Conservation (phyloP, 2,888 invertebrate genomes). For the Diadegma fenestrale region DNA sequence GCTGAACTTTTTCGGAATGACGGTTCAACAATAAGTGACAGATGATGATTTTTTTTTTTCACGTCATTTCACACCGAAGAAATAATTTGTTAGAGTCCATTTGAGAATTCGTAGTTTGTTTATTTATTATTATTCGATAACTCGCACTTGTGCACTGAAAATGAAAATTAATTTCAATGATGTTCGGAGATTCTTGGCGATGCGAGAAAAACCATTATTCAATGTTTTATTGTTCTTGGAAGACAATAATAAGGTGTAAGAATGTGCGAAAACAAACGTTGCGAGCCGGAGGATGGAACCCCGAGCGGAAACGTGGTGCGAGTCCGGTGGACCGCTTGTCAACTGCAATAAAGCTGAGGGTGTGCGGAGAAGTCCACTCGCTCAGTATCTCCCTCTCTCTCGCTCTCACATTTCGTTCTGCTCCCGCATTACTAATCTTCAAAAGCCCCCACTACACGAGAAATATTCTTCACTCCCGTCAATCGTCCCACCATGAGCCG, state of each 20-base stretch:
- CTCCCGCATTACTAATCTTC: slow-evolving; percentile 62
- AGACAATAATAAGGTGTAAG: not conserved
- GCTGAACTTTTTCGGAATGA: slow-evolving; percentile 3
- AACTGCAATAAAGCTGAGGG: slow-evolving; percentile 73
- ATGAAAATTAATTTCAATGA: not conserved
- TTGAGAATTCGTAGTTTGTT: not conserved
- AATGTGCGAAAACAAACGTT: slow-evolving; percentile 19
- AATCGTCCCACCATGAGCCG: slow-evolving; percentile 52
- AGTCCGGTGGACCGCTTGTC: slow-evolving; percentile 71
- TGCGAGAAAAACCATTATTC: not conserved
- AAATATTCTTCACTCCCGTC: slow-evolving; percentile 61
- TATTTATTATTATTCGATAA: not conserved
- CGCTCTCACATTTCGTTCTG: slow-evolving; percentile 29
- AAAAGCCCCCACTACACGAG: slow-evolving; percentile 58
- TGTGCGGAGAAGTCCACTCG: slow-evolving; percentile 69
- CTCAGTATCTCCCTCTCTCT: slow-evolving; percentile 30
- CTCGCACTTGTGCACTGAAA: not conserved
- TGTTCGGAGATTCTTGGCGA: not conserved
- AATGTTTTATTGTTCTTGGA: not conserved
- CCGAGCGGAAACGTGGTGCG: slow-evolving; percentile 64
- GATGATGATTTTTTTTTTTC: not conserved
- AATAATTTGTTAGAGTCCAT: not conserved
- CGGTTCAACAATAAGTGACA: slow-evolving; percentile 2
- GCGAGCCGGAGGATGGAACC: slow-evolving; percentile 36
- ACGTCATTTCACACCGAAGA: slow-evolving; percentile 39